Conservation (phyloP, 2,888 invertebrate species). For the Gerris lacustris region DNA sequence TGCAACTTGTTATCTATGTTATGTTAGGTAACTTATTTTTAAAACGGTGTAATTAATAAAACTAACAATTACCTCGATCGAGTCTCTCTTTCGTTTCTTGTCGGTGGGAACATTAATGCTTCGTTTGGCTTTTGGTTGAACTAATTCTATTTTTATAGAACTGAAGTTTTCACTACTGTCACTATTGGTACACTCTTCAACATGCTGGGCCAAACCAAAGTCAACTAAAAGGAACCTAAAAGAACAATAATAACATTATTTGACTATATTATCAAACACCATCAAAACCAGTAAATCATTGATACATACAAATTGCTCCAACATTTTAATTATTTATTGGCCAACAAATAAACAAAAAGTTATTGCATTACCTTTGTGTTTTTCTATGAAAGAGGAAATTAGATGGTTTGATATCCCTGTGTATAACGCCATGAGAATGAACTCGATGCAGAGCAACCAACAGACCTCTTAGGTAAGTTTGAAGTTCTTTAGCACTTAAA, state of each 20-base stretch:
- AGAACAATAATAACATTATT: background rate
- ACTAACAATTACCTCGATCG: constrained; percentile 15
- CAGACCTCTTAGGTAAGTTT: constrained; percentile 67
- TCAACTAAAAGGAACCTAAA: constrained; percentile 65
- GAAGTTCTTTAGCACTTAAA: constrained; percentile 57
- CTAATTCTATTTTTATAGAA: background rate
- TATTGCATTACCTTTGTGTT: background rate
- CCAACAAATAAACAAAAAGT: background rate
- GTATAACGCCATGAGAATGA: constrained; percentile 72
- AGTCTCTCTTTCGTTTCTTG: constrained; percentile 22
- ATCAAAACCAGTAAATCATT: background rate
- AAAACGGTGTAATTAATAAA: no score
- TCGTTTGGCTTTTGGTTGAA: background rate
- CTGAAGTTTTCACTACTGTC: constrained; percentile 17
- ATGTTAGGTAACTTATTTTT: no score
- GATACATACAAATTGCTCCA: background rate
- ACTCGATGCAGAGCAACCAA: constrained; percentile 64
- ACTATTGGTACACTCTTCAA: constrained; percentile 30
- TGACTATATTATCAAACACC: background rate
- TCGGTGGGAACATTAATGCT: background rate
- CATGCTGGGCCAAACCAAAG: constrained; percentile 74
- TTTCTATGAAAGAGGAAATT: constrained; percentile 76
- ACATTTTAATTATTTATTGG: background rate
- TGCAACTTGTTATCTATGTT: no score
- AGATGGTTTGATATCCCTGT: constrained; percentile 81